Evolutionary conservation across 1,140 invertebrate genomes (phyloP).

Genomic region (Sycobia sp.): DNA sequence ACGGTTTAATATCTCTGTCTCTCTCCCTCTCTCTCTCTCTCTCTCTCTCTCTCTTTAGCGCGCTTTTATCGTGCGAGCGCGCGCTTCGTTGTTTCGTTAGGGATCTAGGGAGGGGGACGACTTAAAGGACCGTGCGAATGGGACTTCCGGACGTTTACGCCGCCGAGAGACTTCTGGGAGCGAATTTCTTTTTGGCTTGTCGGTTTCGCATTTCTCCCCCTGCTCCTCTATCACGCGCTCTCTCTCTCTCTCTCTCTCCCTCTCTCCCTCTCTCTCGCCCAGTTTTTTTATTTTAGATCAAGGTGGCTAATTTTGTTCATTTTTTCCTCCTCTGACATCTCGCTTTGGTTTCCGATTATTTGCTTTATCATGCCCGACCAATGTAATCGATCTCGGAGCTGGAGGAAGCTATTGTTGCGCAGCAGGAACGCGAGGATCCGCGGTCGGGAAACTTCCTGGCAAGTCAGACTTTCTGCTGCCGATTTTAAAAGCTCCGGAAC

Average conservation of each 20-base stretch:
- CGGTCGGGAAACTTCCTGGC: too few species aligned
- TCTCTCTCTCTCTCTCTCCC: not conserved
- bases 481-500: too few species aligned
- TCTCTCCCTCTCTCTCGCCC: not conserved
- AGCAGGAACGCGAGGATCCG: too few species aligned
- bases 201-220: constrained; percentile 7
- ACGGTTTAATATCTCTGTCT: too few species aligned
- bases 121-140: constrained; percentile 33
- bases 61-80: constrained; percentile 25
- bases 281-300: not conserved
- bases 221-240: not conserved
- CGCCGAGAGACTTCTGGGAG: constrained; percentile 22
- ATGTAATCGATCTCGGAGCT: too few species aligned
- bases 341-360: too few species aligned
- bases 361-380: too few species aligned
- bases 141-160: constrained; percentile 33
- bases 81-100: constrained; percentile 29
- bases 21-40: too few species aligned
- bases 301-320: not conserved
- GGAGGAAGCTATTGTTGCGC: too few species aligned
- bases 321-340: not conserved
- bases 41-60: too few species aligned
- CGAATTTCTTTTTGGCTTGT: constrained; percentile 28
- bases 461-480: too few species aligned
- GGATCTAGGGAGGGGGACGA: too few species aligned